Percentiles rank a stretch among this genome's conserved stretches.
phyloP scores from a whole-genome alignment of 2,888 invertebrate genomes.

The Cheilosia urbana region DNA sequence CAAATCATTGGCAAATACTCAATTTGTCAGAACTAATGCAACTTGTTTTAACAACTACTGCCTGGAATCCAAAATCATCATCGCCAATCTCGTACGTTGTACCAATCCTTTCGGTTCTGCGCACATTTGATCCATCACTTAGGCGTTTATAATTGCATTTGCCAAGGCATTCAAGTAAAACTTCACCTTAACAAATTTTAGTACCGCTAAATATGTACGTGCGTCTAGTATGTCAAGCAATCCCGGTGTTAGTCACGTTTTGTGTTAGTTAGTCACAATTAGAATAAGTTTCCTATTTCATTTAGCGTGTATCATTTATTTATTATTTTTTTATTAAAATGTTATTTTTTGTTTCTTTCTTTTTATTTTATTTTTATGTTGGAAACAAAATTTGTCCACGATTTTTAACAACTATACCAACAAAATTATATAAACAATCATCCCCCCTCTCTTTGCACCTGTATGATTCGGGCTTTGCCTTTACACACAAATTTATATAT shows the following conservation, averaged over 20 bases:
- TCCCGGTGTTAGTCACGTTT: slow-evolving; percentile 1
- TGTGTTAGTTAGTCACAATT: slow-evolving; percentile 10
- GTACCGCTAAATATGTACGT: not conserved
- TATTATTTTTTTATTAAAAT: slow-evolving; percentile 69
- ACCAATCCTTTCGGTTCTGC: no score
- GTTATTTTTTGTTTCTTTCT: slow-evolving; percentile 55
- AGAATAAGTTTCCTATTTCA: slow-evolving; percentile 13
- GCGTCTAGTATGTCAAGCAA: not conserved
- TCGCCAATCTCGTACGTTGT: no score
- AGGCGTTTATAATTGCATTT: no score
- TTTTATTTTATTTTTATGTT: slow-evolving; percentile 75
- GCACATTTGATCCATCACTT: no score
- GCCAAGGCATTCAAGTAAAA: no score
- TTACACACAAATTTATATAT: slow-evolving; percentile 53
- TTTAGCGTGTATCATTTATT: slow-evolving; percentile 42
- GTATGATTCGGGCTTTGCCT: slow-evolving; percentile 74
- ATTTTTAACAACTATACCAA: slow-evolving; percentile 72
- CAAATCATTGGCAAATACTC: no score
- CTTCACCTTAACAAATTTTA: no score
- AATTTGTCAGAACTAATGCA: no score
- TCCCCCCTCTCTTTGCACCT: slow-evolving; percentile 73
- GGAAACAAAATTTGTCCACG: slow-evolving; percentile 76
- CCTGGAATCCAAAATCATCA: no score
- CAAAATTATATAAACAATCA: slow-evolving; percentile 65
- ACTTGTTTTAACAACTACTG: no score